Conservation (phyloP, 2,797 vertebrate species). For the Pagetopsis macropterus region DNA sequence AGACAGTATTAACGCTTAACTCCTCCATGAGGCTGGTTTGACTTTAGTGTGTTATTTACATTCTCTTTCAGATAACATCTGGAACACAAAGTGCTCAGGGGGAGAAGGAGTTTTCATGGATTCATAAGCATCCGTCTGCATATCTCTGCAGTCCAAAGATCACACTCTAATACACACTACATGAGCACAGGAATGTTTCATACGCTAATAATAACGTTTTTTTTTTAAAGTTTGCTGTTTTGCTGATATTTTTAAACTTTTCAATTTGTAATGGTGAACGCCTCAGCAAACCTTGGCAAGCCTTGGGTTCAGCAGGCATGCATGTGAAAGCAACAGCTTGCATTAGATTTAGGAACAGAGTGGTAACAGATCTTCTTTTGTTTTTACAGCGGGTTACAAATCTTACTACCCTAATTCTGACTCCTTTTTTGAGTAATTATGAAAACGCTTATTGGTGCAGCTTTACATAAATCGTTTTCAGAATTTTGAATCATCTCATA, state of each 20-base stretch:
- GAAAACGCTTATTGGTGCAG: too few relatives aligned
- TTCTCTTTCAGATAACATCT: background rate
- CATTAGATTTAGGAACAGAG: too few relatives aligned
- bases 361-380: too few relatives aligned
- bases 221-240: background rate
- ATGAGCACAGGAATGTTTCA: background rate
- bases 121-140: background rate
- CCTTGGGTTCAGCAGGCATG: too few relatives aligned
- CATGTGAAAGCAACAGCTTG: too few relatives aligned
- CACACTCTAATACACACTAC: background rate
- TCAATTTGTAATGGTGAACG: background rate
- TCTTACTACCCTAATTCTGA: too few relatives aligned
- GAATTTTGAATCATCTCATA: too few relatives aligned
- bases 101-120: slow-evolving; percentile 2
- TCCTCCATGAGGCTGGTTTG: background rate
- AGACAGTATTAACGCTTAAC: slow-evolving; percentile 1
- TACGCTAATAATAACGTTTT: background rate
- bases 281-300: too few relatives aligned
- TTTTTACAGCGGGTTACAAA: too few relatives aligned
- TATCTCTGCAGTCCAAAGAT: background rate
- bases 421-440: too few relatives aligned
- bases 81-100: background rate
- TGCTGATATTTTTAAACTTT: background rate
- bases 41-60: slow-evolving; percentile 2
- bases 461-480: too few relatives aligned